Evolutionary conservation across 2,888 invertebrate species (phyloP).

Genomic region (Entomobrya proxima): DNA sequence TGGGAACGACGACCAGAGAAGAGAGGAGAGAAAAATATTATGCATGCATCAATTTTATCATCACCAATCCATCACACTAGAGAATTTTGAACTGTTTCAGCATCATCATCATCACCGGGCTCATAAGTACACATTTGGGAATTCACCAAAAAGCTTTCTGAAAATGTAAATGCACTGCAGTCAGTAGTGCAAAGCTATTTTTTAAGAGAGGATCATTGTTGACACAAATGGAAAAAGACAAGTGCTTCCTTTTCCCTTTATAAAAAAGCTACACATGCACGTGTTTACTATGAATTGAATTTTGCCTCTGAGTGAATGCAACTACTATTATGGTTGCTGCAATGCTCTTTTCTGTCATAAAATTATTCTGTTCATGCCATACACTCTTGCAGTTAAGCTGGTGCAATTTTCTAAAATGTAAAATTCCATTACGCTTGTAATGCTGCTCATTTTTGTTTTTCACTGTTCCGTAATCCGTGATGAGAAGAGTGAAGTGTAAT

Average conservation of each 20-base stretch:
- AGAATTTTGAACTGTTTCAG: constrained; percentile 30
- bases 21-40: neutral
- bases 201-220: neutral
- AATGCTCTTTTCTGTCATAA: neutral
- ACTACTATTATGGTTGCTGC: neutral
- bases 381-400: neutral
- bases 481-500: neutral
- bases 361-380: neutral
- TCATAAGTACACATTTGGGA: no score
- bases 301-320: neutral
- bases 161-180: no score
- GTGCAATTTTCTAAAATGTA: no score
- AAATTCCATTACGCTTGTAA: no score
- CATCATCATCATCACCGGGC: neutral
- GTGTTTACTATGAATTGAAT: neutral
- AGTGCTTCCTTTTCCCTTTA: constrained; percentile 49
- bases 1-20: neutral
- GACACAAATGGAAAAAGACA: constrained; percentile 47
- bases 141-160: no score
- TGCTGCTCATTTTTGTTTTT: neutral
- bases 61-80: neutral
- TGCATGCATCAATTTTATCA: constrained; percentile 2
- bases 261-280: constrained; percentile 2
- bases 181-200: no score
- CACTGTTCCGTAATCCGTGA: neutral